phyloP scores from a whole-genome alignment of 2,888 invertebrate species.

The Heteromyza rotundicornis region DNA sequence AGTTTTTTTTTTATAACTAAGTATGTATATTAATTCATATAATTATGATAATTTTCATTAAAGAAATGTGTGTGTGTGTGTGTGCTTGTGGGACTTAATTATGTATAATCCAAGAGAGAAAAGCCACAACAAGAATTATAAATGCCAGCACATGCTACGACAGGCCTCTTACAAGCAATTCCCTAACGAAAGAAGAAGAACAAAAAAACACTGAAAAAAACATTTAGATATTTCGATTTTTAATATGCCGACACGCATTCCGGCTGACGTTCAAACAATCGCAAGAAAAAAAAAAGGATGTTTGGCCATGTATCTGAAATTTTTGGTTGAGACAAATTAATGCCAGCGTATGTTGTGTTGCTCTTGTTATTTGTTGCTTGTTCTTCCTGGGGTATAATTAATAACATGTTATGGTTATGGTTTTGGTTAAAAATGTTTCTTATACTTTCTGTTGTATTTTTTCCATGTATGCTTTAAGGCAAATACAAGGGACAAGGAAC shows the following conservation, averaged over 20 bases:
- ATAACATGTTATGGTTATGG: slow-evolving; percentile 56
- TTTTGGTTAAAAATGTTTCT: slow-evolving; percentile 20
- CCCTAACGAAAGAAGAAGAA: too few species aligned
- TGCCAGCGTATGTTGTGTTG: slow-evolving; percentile 3
- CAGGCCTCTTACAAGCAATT: too few species aligned
- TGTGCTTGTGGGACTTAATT: too few species aligned
- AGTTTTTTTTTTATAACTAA: too few species aligned
- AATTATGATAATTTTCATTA: slow-evolving; percentile 6
- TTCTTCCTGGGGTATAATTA: slow-evolving; percentile 51
- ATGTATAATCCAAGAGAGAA: too few species aligned
- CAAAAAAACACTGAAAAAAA: not conserved
- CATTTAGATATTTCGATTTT: not conserved
- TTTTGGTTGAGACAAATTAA: slow-evolving; percentile 2
- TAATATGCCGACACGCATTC: too few species aligned
- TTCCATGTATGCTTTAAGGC: not conserved
- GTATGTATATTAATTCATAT: not conserved
- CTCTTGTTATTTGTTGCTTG: slow-evolving; percentile 42
- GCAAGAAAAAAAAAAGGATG: not conserved
- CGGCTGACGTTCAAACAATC: too few species aligned
- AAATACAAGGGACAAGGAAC: not conserved
- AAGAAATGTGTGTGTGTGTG: not conserved
- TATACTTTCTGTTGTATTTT: not conserved
- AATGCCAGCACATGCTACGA: not conserved
- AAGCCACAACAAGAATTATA: not conserved
- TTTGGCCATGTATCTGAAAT: not conserved